Percentiles rank a stretch among this genome's conserved stretches.
Conservation (phyloP, 1,140 invertebrate genomes). For the Heliconius eleuchia region DNA sequence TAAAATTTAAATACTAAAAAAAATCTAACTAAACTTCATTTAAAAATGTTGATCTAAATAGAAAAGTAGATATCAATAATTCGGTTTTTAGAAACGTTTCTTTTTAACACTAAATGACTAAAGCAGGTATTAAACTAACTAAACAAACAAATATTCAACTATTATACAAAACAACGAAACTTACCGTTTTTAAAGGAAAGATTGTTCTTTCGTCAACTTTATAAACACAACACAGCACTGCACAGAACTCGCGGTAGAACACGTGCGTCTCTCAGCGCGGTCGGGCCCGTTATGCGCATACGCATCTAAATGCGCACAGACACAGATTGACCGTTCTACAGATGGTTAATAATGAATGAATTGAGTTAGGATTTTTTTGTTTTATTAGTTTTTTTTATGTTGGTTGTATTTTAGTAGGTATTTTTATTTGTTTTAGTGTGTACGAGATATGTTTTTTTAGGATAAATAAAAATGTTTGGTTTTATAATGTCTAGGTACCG, state of each 20-base stretch:
- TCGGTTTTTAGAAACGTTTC: background rate
- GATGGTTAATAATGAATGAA: background rate
- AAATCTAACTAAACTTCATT: background rate
- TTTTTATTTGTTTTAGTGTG: background rate
- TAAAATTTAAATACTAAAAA: background rate
- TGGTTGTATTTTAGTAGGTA: background rate
- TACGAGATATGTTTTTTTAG: too few species aligned
- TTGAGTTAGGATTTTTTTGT: background rate
- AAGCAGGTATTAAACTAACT: background rate
- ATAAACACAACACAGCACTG: constrained; percentile 9
- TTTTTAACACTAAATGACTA: background rate
- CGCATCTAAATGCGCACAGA: background rate
- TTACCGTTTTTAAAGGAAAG: background rate
- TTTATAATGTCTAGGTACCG: too few species aligned
- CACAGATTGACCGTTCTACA: background rate
- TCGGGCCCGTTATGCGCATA: background rate
- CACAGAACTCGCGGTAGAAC: constrained; percentile 5
- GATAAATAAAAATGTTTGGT: too few species aligned
- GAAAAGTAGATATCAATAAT: background rate
- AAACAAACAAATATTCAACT: background rate
- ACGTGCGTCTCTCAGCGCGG: background rate
- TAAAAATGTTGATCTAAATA: background rate
- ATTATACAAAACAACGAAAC: background rate
- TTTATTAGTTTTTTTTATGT: background rate
- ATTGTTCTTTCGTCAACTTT: background rate